A percentile compares a stretch with the other conserved stretches of the same genome.
These are phyloP conservation scores for Sigmodon hispidus DNA, from an alignment of 2,113 vertebrate genomes.

Conservation along the genomic window DNA sequence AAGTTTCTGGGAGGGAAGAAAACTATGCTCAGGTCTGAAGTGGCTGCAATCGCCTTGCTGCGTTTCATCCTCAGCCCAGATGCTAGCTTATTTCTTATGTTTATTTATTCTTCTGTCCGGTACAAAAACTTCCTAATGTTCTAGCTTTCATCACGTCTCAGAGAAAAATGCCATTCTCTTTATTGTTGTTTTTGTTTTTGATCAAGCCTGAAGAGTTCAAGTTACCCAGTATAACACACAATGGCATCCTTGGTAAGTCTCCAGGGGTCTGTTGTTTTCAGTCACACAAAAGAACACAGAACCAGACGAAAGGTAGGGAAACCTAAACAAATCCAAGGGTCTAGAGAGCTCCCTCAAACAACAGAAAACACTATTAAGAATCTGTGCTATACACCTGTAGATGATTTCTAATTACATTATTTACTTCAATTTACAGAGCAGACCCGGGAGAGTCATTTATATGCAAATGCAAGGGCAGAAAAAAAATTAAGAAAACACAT, in stretches of 20 bases:
- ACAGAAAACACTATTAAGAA: conserved; percentile 42
- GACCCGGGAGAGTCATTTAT: conserved; percentile 75
- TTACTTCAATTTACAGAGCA: conserved; percentile 73
- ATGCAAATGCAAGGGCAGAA: conserved; percentile 70
- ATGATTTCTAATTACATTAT: conserved; percentile 77
- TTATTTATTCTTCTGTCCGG: conserved; percentile 68
- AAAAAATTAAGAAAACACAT: conserved; percentile 60
- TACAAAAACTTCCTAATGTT: conserved; percentile 56
- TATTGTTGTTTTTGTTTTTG: conserved; percentile 55
- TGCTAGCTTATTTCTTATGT: conserved; percentile 17
- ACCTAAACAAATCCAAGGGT: conserved; percentile 56
- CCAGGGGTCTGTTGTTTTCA: conserved; percentile 69
- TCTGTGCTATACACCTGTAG: conserved; percentile 48
- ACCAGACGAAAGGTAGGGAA: conserved; percentile 41
- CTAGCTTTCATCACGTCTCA: conserved; percentile 61
- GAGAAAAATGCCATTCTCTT: conserved; percentile 56
- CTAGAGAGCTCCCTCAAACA: conserved; percentile 52
- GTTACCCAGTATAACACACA: conserved; percentile 63
- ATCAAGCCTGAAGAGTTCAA: conserved; percentile 61
- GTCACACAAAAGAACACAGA: conserved; percentile 70
- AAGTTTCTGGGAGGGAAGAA: background rate
- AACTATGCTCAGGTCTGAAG: background rate
- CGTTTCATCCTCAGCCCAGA: conserved; percentile 53
- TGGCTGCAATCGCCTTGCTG: background rate
- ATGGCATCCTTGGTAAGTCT: conserved; percentile 77